A percentile compares a stretch with the other conserved stretches of the same genome.
Conservation (phyloP, 2,888 invertebrate genomes). For the Calliphora vomitoria region DNA sequence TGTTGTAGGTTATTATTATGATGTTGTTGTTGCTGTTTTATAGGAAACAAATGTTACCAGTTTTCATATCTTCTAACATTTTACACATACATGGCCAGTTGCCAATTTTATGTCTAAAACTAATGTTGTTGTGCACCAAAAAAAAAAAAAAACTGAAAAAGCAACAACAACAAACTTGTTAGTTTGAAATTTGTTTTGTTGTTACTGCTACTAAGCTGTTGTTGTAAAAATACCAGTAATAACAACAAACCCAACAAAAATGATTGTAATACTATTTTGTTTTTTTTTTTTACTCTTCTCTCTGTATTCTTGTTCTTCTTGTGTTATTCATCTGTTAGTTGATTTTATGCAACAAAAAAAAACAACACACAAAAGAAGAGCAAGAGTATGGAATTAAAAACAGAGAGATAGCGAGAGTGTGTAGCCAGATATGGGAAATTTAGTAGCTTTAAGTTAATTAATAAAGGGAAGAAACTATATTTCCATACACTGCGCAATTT, state of each 20-base stretch:
- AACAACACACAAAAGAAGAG: background rate
- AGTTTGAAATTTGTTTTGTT: slow-evolving; percentile 27
- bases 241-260: slow-evolving; percentile 37
- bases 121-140: slow-evolving; percentile 45
- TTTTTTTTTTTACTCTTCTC: background rate
- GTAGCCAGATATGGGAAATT: too few relatives aligned
- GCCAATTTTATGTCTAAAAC: slow-evolving; percentile 70
- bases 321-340: background rate
- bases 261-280: slow-evolving; percentile 25
- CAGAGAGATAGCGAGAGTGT: too few relatives aligned
- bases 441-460: too few relatives aligned
- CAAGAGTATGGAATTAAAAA: too few relatives aligned
- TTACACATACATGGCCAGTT: slow-evolving; percentile 71
- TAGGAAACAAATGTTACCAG: slow-evolving; percentile 71
- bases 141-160: background rate
- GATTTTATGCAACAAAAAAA: background rate
- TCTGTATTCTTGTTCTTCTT: background rate
- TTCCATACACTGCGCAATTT: too few relatives aligned
- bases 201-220: background rate
- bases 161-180: slow-evolving; percentile 31
- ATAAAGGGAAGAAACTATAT: too few relatives aligned
- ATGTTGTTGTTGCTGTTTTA: slow-evolving; percentile 21
- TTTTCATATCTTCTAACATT: slow-evolving; percentile 60
- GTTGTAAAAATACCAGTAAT: slow-evolving; percentile 28
- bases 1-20: slow-evolving; percentile 1